Evolutionary conservation across 2,113 vertebrate species (phyloP), one percentile per base, ranked within the genome.

Genomic region (Myiopsitta monachus): DNA sequence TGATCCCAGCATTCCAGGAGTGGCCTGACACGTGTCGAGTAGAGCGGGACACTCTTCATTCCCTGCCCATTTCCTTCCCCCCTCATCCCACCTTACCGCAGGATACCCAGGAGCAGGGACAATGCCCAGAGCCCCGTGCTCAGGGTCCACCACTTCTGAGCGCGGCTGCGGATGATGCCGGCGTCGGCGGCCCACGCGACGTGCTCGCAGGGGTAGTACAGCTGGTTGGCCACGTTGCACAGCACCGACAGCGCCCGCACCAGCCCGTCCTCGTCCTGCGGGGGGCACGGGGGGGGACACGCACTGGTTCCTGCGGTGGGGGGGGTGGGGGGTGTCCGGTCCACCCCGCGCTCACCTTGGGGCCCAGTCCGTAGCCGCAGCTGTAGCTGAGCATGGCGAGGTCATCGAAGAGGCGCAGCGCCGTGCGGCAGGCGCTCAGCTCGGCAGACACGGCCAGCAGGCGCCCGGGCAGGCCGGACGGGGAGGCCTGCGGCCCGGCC

Each of bases 181-280:
- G 98, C 95, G 0, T 99, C 99, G 0, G 99, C 99, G 0, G 99
- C 99, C 99, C 99, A 99, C 6, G 99, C 99, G 0, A 99, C 4
- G 55, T 99, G 99, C 84, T 99, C 99, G 33, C 99, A 99, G 12
- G 99, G 99, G 92, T 99, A 99, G 97, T 99, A 99, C 7, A 99
- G 98, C 97, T 99, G 99, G 97, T 99, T 99, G 0, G 98, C 98
- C 54, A 98, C 13, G 63, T 99, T 99, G 68, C 79, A 98, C 72
- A 99, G 97, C 81, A 99, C 98, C 1, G 98, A 99, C 33, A 99
- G 95, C 81, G 96, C 98, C 46, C 99, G 98, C 52, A 99, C 91
- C 16, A 97, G 88, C 7, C 31, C 1, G 12, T 99, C 99, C 70
- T 99, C 97, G 10, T 99, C 99, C 99, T 99, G 92, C 15, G 15